Evolutionary conservation across 2,797 vertebrate genomes (phyloP).

Genomic region (Sphenodon punctatus): DNA sequence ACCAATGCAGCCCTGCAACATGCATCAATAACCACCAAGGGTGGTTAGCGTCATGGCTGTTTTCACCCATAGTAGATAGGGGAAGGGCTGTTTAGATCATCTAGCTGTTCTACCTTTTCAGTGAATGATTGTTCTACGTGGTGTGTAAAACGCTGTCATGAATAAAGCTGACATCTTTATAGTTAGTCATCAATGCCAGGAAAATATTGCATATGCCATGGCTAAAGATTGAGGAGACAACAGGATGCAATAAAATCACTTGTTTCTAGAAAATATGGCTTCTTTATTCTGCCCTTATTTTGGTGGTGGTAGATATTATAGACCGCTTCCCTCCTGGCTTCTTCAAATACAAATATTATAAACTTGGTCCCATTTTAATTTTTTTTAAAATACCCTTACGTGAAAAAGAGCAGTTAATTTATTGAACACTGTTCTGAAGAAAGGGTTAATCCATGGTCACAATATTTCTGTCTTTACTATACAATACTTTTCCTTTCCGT

Average conservation of each 20-base stretch:
- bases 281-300: not conserved
- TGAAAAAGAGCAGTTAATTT: not conserved
- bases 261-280: not conserved
- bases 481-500: not conserved
- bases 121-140: not conserved
- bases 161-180: not conserved
- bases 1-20: too few relatives aligned
- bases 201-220: not conserved
- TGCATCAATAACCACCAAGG: too few relatives aligned
- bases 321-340: not conserved
- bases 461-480: not conserved
- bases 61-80: not conserved
- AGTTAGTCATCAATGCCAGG: not conserved
- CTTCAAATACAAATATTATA: not conserved
- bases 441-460: not conserved
- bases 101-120: not conserved
- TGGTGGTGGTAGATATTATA: not conserved
- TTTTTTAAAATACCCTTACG: too few relatives aligned
- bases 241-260: not conserved
- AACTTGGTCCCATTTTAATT: not conserved
- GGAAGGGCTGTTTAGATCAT: not conserved
- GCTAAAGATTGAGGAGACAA: not conserved
- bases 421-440: not conserved
- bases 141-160: not conserved
- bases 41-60: too few relatives aligned